A percentile compares a stretch with the other conserved stretches of the same genome.
Evolutionary conservation across 2,113 vertebrate genomes (phyloP).

Genomic region (Speoplatyrhinus poulsoni): DNA sequence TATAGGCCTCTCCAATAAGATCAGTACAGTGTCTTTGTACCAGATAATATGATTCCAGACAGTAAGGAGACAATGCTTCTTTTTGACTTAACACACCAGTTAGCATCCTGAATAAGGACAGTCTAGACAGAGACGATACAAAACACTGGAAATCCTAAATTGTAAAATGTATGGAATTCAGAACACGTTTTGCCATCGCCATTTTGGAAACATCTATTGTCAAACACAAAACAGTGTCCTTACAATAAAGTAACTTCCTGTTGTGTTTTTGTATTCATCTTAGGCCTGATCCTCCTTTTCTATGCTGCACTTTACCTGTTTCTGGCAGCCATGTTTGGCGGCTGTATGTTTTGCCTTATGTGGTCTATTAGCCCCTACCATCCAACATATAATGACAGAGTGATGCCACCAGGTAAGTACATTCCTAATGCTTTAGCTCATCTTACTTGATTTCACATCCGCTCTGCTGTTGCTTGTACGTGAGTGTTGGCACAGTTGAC

Average conservation of each 20-base stretch:
- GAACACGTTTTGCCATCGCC: neutral
- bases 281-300: conserved; percentile 91
- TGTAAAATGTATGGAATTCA: conserved; percentile 15
- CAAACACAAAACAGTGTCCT: neutral
- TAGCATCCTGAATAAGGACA: conserved; percentile 38
- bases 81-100: conserved; percentile 13
- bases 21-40: conserved; percentile 12
- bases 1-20: conserved; percentile 29
- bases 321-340: conserved; percentile 91
- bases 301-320: conserved; percentile 89
- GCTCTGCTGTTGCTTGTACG: conserved; percentile 18
- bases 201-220: neutral
- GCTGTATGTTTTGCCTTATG: conserved; percentile 89
- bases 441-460: neutral
- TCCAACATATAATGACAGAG: conserved; percentile 86
- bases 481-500: conserved; percentile 68
- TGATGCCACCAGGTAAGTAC: conserved; percentile 89
- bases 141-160: conserved; percentile 17
- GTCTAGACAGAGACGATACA: conserved; percentile 27
- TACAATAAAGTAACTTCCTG: neutral
- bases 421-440: neutral
- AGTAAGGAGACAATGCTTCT: conserved; percentile 17
- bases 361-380: conserved; percentile 91
- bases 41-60: conserved; percentile 18
- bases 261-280: conserved; percentile 14